phyloP scores from a whole-genome alignment of 2,113 vertebrate species.

The Pica pica region DNA sequence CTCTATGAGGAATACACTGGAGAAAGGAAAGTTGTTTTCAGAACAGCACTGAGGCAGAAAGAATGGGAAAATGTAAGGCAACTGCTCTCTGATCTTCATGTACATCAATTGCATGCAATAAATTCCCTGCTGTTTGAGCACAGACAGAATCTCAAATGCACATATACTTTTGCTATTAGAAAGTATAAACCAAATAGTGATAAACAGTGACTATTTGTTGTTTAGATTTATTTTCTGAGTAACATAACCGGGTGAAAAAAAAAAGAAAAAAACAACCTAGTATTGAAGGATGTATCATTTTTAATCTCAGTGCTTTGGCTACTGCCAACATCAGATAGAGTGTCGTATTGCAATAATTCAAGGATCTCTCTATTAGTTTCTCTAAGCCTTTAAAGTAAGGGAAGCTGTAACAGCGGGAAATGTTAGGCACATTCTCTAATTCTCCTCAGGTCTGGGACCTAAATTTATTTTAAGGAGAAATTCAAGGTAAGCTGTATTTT shows the following conservation, averaged over 20 bases:
- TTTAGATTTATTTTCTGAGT: slow-evolving; percentile 76
- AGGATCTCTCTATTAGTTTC: slow-evolving; percentile 78
- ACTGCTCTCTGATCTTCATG: slow-evolving; percentile 58
- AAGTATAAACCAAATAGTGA: slow-evolving; percentile 76
- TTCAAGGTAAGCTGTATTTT: slow-evolving; percentile 70
- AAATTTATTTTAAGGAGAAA: slow-evolving; percentile 70
- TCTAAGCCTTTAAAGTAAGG: slow-evolving; percentile 74
- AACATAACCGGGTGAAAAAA: slow-evolving; percentile 63
- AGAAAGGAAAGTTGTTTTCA: slow-evolving; percentile 24
- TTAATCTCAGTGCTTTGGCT: slow-evolving; percentile 76
- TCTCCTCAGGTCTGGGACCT: slow-evolving; percentile 56
- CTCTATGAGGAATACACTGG: background rate
- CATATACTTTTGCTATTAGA: slow-evolving; percentile 71
- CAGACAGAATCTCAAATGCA: slow-evolving; percentile 73
- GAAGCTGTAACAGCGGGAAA: slow-evolving; percentile 64
- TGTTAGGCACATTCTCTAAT: slow-evolving; percentile 64
- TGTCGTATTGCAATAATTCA: slow-evolving; percentile 78
- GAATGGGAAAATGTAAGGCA: slow-evolving; percentile 60
- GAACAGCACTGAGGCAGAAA: slow-evolving; percentile 33
- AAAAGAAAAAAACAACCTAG: slow-evolving; percentile 19
- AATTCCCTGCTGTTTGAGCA: slow-evolving; percentile 61
- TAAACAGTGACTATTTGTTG: slow-evolving; percentile 72
- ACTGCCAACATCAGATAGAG: slow-evolving; percentile 73
- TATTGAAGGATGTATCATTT: slow-evolving; percentile 77
- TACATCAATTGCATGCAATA: slow-evolving; percentile 71